Evolutionary conservation across 2,888 invertebrate species (phyloP).

Genomic region (Diloba caeruleocephala): DNA sequence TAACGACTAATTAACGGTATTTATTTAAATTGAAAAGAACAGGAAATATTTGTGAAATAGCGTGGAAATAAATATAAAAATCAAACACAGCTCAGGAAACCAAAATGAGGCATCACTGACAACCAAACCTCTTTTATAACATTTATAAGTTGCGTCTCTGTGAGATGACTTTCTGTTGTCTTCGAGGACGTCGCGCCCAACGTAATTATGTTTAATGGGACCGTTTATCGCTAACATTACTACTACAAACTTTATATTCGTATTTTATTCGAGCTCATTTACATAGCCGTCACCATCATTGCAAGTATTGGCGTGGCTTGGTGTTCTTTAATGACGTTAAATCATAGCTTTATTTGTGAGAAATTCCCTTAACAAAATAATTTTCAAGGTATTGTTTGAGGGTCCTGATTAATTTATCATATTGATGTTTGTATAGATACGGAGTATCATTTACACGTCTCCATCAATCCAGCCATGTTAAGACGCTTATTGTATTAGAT

Average conservation of each 20-base stretch:
- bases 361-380: too few relatives aligned
- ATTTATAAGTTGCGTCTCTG: conserved; percentile 68
- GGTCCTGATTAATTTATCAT: conserved; percentile 2
- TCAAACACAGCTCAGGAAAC: conserved; percentile 20
- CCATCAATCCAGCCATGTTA: conserved; percentile 19
- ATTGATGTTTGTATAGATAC: conserved; percentile 1
- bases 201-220: conserved; percentile 80
- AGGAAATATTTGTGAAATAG: conserved; percentile 7
- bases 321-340: background rate
- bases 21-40: background rate
- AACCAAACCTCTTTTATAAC: conserved; percentile 75
- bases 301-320: background rate
- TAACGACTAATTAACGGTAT: too few relatives aligned
- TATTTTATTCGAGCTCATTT: conserved; percentile 46
- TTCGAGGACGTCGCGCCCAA: conserved; percentile 58
- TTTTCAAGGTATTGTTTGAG: background rate
- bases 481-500: conserved; percentile 23
- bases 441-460: conserved; percentile 19
- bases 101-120: conserved; percentile 32
- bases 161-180: conserved; percentile 60
- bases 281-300: conserved; percentile 21
- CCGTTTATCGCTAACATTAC: conserved; percentile 77
- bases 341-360: too few relatives aligned
- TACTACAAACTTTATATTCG: conserved; percentile 74
- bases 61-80: conserved; percentile 23